Evolutionary conservation across 2,888 invertebrate genomes (phyloP).

Genomic region (Elysia crispata): DNA sequence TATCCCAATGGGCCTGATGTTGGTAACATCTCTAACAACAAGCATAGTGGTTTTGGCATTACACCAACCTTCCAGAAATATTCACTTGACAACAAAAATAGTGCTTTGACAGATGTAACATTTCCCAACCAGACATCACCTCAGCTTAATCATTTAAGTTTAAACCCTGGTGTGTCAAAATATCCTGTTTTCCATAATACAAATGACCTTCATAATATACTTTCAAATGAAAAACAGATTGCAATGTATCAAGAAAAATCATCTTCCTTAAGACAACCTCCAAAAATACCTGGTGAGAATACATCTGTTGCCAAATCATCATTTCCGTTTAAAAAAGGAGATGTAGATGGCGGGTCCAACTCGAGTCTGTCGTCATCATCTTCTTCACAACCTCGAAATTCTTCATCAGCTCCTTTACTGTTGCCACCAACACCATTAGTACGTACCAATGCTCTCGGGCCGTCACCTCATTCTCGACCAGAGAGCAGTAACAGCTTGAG

Average conservation of each 20-base stretch:
- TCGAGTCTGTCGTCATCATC: neutral
- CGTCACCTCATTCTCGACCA: slow-evolving; percentile 56
- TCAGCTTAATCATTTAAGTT: slow-evolving; percentile 40
- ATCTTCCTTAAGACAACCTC: too few species aligned
- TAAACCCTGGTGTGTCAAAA: too few species aligned
- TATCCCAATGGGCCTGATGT: slow-evolving; percentile 3
- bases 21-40: neutral
- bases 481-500: slow-evolving; percentile 69
- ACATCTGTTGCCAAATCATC: slow-evolving; percentile 6
- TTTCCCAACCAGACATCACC: slow-evolving; percentile 45
- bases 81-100: neutral
- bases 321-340: slow-evolving; percentile 30
- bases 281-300: neutral
- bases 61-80: too few species aligned
- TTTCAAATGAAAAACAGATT: too few species aligned
- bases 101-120: slow-evolving; percentile 23
- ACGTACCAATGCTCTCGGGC: slow-evolving; percentile 49
- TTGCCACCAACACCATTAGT: slow-evolving; percentile 51
- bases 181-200: too few species aligned
- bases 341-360: slow-evolving; percentile 13
- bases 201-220: too few species aligned
- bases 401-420: neutral
- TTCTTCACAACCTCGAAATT: too few species aligned
- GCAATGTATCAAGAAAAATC: too few species aligned
- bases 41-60: neutral